A percentile compares a stretch with the other conserved stretches of the same genome.
Conservation (phyloP, 2,888 invertebrate species). For the Sarcophaga caerulescens region DNA sequence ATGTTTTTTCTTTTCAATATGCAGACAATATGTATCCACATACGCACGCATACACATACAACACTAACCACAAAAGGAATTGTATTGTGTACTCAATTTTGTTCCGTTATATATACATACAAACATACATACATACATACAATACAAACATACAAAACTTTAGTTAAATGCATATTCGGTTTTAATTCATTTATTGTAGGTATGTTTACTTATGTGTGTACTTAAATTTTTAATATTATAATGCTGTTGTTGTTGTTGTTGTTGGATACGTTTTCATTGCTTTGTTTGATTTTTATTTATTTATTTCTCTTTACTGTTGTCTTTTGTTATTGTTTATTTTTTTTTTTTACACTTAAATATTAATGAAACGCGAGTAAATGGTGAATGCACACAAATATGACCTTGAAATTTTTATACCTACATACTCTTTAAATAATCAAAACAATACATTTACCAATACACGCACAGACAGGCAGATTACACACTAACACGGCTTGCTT, state of each 20-base stretch:
- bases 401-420: slow-evolving; percentile 52
- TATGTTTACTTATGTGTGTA: not conserved
- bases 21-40: not conserved
- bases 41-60: not conserved
- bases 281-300: no score
- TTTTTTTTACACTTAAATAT: slow-evolving; percentile 20
- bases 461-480: not conserved
- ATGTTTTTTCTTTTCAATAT: not conserved
- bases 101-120: not conserved
- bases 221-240: not conserved
- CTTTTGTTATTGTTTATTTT: slow-evolving; percentile 22
- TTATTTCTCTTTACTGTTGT: no score
- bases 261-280: no score
- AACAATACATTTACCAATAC: not conserved
- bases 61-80: not conserved
- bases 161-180: no score
- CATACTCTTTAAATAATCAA: not conserved
- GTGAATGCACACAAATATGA: slow-evolving; percentile 57
- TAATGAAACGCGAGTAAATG: slow-evolving; percentile 44
- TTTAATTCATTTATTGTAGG: no score
- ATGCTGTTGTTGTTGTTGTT: no score
- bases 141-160: no score
- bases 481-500: no score
- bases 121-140: no score
- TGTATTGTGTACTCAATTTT: not conserved